Evolutionary conservation across 2,888 invertebrate genomes (phyloP).

Genomic region (Anorthoa munda): DNA sequence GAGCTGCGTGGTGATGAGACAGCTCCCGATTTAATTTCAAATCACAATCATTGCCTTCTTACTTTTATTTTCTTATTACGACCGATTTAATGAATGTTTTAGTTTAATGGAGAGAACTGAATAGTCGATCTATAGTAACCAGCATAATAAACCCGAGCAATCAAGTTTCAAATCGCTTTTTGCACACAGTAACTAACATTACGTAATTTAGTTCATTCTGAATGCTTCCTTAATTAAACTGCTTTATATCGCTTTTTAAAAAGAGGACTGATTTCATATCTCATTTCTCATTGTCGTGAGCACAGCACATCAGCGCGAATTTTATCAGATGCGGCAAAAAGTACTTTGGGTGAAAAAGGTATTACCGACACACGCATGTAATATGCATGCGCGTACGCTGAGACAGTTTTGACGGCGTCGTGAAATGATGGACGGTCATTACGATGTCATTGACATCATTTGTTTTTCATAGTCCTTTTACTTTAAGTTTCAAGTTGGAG

Average conservation of each 20-base stretch:
- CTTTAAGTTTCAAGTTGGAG: slow-evolving; percentile 72
- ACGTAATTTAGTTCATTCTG: slow-evolving; percentile 64
- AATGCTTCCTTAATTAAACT: slow-evolving; percentile 66
- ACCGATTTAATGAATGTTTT: slow-evolving; percentile 79
- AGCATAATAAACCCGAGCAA: slow-evolving; percentile 63
- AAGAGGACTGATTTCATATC: slow-evolving; percentile 64
- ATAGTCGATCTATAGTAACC: slow-evolving; percentile 68
- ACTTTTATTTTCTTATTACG: slow-evolving; percentile 77
- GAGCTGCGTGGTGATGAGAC: slow-evolving; percentile 72
- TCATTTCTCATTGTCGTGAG: slow-evolving; percentile 76
- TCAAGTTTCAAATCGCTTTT: slow-evolving; percentile 67
- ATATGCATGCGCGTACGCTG: slow-evolving; percentile 66
- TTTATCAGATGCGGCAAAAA: slow-evolving; percentile 82
- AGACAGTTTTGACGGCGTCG: slow-evolving; percentile 82
- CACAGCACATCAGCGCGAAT: slow-evolving; percentile 78
- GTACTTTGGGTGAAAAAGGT: slow-evolving; percentile 67
- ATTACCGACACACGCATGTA: slow-evolving; percentile 63
- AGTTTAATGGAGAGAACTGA: slow-evolving; percentile 74
- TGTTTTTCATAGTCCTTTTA: slow-evolving; percentile 77
- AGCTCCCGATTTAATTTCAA: slow-evolving; percentile 83
- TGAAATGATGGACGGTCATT: slow-evolving; percentile 84
- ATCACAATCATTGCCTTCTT: slow-evolving; percentile 77
- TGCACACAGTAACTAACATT: slow-evolving; percentile 65
- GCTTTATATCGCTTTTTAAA: slow-evolving; percentile 64
- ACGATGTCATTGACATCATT: slow-evolving; percentile 86